Base-by-base conservation (phyloP, 2,113 vertebrate genomes). In the Alaudala cheleensis region DNA sequence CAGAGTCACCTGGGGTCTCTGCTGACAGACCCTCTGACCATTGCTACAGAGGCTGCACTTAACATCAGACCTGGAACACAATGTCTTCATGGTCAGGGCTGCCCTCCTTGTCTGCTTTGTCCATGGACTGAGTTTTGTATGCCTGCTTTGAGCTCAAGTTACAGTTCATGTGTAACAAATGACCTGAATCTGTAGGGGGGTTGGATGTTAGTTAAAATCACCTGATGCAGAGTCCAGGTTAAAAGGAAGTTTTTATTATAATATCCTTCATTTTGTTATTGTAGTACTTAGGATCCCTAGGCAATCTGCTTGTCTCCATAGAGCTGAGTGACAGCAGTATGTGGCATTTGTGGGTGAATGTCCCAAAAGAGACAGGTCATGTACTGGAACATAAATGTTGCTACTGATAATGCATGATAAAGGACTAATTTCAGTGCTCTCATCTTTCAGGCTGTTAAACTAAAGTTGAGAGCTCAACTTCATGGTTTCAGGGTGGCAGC, bases 1-100 rank as follows among this genome's bases (percentile, higher is more conserved):
- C 7, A 40, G n/a, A 3, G 1, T 42, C 18, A 6, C 12, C 19
- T 33, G n/a, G 5, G 11, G 5, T 18, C 7, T 39, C n/a, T 22
- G 10, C 18, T 28, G 25, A 25, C 11, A 9, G 1, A n/a, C 4
- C 2, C 5, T 66, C 31, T 74, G 37, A 44, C 21, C 33, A 10
- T n/a, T 80, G 16, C 25, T 77, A 7, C 18, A 34, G 25, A 54
- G 44, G 7, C 29, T 69, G 1, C 40, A 4, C 1, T 64, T 42
- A 56, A 29, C 31, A 28, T 34, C 17, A 40, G 42, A 16, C 4
- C 37, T 37, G 37, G 37, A 37, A 37, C 37, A 37, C 37, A 37
- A 37, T 37, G 37, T 37, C 37, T 37, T 37, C 37, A 37, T 37
- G 37, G 37, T 37, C 37, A 37, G 37, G 37, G 37, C 16, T 81